Evolutionary conservation across 2,113 vertebrate species (phyloP), one percentile per base, ranked within the genome.

Genomic region (Pardalotus punctatus): DNA sequence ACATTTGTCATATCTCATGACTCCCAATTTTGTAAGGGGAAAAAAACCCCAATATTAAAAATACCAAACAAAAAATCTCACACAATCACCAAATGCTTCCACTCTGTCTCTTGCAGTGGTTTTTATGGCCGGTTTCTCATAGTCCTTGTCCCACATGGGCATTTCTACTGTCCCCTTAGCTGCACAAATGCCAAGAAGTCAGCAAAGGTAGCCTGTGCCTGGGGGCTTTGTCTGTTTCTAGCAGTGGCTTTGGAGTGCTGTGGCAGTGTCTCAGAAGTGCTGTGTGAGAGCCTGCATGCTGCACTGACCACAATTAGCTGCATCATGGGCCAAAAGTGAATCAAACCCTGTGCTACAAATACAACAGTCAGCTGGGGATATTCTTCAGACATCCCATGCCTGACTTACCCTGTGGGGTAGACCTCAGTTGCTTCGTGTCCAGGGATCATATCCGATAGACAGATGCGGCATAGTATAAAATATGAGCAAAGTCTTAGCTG

Each of bases 361-460:
- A 19, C 14, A 65, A 14, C 47, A 42, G 28, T 79, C 57, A 60
- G 16, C 79, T 85, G 24, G 10, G 40, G 29, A 17, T 64, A 6
- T 65, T 61, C 33, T 57, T 65, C 69, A 84, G 47, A 35, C 9
- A 78, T 18, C 36, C 31, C 28, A 12, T 45, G n/a, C 35, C 20
- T 36, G 29, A 38, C 16, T 67, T 62, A 42, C 12, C 29, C 47
- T 33, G 3, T 50, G 38, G 18, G 12, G 3, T 81, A 57, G 19
- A 61, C 29, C 29, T 85, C 35, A 14, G 56, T 33, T 87, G 38
- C 0, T 0, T 31, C 9, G 5, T 38, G 45, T 56, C 22, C 62
- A 47, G 57, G 28, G n/a, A 53, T 56, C 14, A 2, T 50, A 25
- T 40, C 57, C 60, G 58, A 31, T 35, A 79, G 53, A 45, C 6